Evolutionary conservation across 2,888 invertebrate genomes (phyloP).

Genomic region (Cloeon dipterum): DNA sequence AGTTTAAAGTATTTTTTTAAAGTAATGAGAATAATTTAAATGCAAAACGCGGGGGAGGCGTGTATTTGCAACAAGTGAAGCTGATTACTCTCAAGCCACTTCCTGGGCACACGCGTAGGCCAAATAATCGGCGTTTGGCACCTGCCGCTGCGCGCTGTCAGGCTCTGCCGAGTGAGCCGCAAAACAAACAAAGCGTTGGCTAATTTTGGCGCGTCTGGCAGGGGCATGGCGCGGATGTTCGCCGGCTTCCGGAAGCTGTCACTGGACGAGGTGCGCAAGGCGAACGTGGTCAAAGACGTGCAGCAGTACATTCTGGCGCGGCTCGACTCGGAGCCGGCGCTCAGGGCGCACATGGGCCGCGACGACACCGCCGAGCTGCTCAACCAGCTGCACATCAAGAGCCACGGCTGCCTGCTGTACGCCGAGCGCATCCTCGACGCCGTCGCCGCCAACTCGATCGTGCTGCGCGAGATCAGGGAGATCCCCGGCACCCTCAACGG

Average conservation of each 20-base stretch:
- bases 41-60: too few species aligned
- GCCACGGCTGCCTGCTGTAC: constrained; percentile 78
- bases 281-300: constrained; percentile 80
- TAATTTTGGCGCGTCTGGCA: too few species aligned
- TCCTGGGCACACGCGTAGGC: too few species aligned
- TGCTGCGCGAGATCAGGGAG: constrained; percentile 70
- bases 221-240: constrained; percentile 35
- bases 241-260: constrained; percentile 71
- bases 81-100: too few species aligned
- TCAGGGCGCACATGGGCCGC: constrained; percentile 68
- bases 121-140: too few species aligned
- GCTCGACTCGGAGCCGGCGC: constrained; percentile 68
- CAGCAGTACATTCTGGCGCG: constrained; percentile 84
- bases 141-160: too few species aligned
- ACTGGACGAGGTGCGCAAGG: constrained; percentile 71
- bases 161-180: constrained; percentile 36
- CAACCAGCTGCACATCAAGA: constrained; percentile 87
- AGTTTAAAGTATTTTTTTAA: too few species aligned
- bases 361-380: constrained; percentile 87
- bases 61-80: too few species aligned
- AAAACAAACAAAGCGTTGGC: too few species aligned
- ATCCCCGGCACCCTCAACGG: constrained; percentile 92
- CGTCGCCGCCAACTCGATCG: constrained; percentile 80
- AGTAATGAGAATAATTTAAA: too few species aligned
- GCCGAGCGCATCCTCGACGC: constrained; percentile 76